Evolutionary conservation across 2,888 invertebrate species (phyloP).

Genomic region (Gandaritis pyraliata): DNA sequence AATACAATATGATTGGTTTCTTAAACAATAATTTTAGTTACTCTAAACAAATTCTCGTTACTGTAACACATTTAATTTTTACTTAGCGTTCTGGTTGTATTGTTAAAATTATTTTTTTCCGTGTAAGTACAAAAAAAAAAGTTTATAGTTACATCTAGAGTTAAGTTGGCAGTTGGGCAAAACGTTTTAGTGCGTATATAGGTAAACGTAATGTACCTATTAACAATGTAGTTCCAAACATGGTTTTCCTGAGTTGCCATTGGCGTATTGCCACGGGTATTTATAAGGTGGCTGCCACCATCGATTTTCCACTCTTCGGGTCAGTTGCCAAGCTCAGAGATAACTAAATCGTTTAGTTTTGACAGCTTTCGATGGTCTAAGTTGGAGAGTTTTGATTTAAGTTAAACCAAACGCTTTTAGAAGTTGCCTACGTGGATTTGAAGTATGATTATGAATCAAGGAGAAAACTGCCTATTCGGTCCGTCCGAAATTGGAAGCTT

Average conservation of each 20-base stretch:
- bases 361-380: slow-evolving; percentile 24
- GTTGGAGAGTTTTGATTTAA: slow-evolving; percentile 23
- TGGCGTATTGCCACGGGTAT: slow-evolving; percentile 43
- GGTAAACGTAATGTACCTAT: slow-evolving; percentile 10
- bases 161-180: slow-evolving; percentile 14
- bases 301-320: slow-evolving; percentile 39
- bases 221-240: slow-evolving; percentile 32
- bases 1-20: no score
- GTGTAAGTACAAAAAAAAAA: no score
- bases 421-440: background rate
- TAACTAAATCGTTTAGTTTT: slow-evolving; percentile 30
- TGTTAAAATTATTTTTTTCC: no score
- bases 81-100: no score
- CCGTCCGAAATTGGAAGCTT: no score
- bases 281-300: slow-evolving; percentile 40
- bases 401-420: slow-evolving; percentile 9
- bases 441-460: background rate
- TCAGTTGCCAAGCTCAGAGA: slow-evolving; percentile 40
- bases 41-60: no score
- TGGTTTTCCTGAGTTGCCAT: slow-evolving; percentile 34
- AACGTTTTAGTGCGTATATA: slow-evolving; percentile 11
- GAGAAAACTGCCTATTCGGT: background rate
- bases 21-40: no score
- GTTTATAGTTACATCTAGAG: no score
- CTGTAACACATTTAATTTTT: no score